Evolutionary conservation across 92 coral and sea anemone genomes (phyloP), one percentile per base, ranked within the genome.

Genomic region (Hydrozoanthus gracilis): DNA sequence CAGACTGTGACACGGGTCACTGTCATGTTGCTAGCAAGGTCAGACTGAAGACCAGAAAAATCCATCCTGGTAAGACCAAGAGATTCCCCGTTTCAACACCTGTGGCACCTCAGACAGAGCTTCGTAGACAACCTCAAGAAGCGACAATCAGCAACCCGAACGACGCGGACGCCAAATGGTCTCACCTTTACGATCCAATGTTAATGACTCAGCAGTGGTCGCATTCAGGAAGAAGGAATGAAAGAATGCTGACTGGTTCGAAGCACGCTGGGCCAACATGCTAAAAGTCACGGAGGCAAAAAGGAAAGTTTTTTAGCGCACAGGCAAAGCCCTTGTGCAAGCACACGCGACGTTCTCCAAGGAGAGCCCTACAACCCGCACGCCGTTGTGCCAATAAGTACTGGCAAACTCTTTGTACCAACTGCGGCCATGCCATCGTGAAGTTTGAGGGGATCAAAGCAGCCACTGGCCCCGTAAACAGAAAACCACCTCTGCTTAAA

Each of bases 1-100:
- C 90, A 48, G 86, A 79, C 13, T 88, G 90, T 60, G 88, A 83
- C 91, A 60, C 88, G 51, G 79, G 83, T 46, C 88, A 88, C 75
- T 83, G 88, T 7, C 51, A 84, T 56, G 71, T 76, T 70, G 78
- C 44, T 50, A 74, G 84, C 78, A 88, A 76, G 88, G 58, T 73
- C 79, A 87, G 84, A 82, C 87, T 87, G 79, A 79, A 87, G 68
- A 82, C 72, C 15, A 16, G 82, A 67, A 86, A 76, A 76, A 56
- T 77, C 64, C 75, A 54, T 5, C 74, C 39, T 27, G 73, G 52
- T 56, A 80, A 80, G 86, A 12, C 74, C 51, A 80, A 80, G 86
- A 16, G 74, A 15, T 73, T 18, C 87, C 87, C 35, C 70, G 50
- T 78, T 70, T 83, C 87, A 83, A 83, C 87, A 83, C 79, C 87